These are phyloP conservation scores for Scaptomyza tumidula DNA, from an alignment of 2,888 invertebrate genomes.

Conservation along the genomic window DNA sequence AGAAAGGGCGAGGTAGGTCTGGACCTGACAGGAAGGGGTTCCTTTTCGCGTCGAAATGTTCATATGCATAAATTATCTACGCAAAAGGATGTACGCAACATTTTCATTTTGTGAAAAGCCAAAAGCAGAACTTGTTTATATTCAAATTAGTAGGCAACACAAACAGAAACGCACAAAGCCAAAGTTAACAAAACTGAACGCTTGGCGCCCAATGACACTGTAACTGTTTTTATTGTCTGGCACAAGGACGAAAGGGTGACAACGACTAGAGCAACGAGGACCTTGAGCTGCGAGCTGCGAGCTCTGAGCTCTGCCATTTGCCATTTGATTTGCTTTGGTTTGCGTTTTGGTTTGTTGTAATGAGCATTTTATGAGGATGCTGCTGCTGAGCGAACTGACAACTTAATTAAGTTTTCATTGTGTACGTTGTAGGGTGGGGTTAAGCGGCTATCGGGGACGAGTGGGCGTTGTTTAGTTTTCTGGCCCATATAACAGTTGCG, in stretches of 20 bases:
- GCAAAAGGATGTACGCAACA: constrained; percentile 59
- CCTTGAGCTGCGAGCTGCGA: constrained; percentile 60
- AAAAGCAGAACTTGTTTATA: constrained; percentile 77
- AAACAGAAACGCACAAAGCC: constrained; percentile 44
- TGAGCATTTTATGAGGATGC: constrained; percentile 76
- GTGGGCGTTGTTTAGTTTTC: constrained; percentile 5
- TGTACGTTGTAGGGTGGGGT: constrained; percentile 39
- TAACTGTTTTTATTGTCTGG: constrained; percentile 56
- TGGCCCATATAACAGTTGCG: constrained; percentile 11
- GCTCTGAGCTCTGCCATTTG: constrained; percentile 39
- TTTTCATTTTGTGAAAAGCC: constrained; percentile 68
- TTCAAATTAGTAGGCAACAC: constrained; percentile 78
- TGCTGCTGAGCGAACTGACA: constrained; percentile 57
- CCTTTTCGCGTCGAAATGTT: constrained; percentile 34
- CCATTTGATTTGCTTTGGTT: constrained; percentile 74
- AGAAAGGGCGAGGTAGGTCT: constrained; percentile 13
- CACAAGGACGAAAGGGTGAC: constrained; percentile 54
- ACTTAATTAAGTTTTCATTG: constrained; percentile 80
- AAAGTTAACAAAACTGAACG: constrained; percentile 19
- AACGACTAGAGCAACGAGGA: constrained; percentile 44
- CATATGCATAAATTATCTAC: constrained; percentile 72
- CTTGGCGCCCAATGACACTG: constrained; percentile 24
- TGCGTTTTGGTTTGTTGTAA: constrained; percentile 59
- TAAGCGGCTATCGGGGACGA: neutral
- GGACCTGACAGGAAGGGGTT: constrained; percentile 20